Percentiles rank a stretch among this genome's conserved stretches.
Evolutionary conservation across 2,113 vertebrate species (phyloP).

Genomic region (Scomber colias): DNA sequence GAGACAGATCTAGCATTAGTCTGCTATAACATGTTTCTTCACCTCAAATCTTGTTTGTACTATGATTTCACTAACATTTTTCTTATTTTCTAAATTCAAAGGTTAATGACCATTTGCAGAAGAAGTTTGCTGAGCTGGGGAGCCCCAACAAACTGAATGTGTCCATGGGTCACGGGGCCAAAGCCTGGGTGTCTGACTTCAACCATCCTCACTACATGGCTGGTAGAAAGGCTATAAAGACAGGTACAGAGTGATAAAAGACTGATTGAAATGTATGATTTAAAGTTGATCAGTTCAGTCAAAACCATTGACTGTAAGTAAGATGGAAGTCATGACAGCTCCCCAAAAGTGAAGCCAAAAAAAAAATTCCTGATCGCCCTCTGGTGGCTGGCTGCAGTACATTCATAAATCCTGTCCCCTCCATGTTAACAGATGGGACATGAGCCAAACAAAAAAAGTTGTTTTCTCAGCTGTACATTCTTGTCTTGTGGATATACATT

Average conservation of each 20-base stretch:
- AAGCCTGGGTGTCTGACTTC: conserved; percentile 97
- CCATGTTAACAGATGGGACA: too few species aligned
- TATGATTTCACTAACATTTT: neutral
- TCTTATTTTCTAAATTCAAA: conserved; percentile 48
- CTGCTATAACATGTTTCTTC: too few species aligned
- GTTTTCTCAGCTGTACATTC: too few species aligned
- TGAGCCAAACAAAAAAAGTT: too few species aligned
- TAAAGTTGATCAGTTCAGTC: neutral
- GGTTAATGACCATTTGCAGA: conserved; percentile 88
- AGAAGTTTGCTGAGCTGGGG: conserved; percentile 88
- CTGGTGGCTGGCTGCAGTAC: too few species aligned
- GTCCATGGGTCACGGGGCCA: conserved; percentile 91
- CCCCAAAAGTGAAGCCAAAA: too few species aligned
- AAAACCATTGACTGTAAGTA: neutral
- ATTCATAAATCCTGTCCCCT: too few species aligned
- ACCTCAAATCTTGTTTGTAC: too few species aligned
- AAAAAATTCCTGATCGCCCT: too few species aligned
- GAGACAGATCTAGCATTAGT: too few species aligned
- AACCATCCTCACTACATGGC: conserved; percentile 97
- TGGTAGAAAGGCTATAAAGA: conserved; percentile 94
- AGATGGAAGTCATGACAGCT: too few species aligned
- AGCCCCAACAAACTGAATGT: conserved; percentile 94
- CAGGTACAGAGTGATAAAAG: conserved; percentile 82
- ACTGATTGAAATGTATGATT: neutral
- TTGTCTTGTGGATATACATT: too few species aligned